Percentiles rank a stretch among this genome's conserved stretches.
Evolutionary conservation across 2,888 invertebrate species (phyloP).

Genomic region (Apocheima hispidaria): DNA sequence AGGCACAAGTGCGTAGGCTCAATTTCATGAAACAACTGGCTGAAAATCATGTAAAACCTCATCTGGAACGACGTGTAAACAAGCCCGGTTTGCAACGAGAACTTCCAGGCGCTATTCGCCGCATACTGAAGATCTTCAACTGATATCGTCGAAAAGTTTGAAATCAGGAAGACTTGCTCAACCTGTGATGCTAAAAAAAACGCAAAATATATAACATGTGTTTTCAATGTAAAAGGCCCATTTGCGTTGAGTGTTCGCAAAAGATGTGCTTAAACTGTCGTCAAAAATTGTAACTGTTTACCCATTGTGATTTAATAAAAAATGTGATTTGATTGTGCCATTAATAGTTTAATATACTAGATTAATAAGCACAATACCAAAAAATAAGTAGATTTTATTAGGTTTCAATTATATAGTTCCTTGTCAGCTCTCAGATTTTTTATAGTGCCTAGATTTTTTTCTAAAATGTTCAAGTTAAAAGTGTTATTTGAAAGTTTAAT

Average conservation of each 20-base stretch:
- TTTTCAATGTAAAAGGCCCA: constrained; percentile 32
- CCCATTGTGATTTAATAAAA: constrained; percentile 27
- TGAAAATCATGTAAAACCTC: constrained; percentile 23
- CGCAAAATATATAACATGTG: constrained; percentile 30
- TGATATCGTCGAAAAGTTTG: constrained; percentile 19
- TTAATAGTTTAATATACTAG: constrained; percentile 23
- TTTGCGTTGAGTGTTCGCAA: constrained; percentile 30
- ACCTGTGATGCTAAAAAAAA: constrained; percentile 19
- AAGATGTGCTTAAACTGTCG: constrained; percentile 21
- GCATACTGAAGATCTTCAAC: constrained; percentile 24
- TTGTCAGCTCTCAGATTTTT: constrained; percentile 20
- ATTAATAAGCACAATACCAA: constrained; percentile 24
- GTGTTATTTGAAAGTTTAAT: constrained; percentile 19
- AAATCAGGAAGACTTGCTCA: constrained; percentile 27
- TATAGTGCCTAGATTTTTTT: too few relatives aligned
- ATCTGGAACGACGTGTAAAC: constrained; percentile 14
- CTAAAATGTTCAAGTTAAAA: constrained; percentile 20
- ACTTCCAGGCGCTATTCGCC: constrained; percentile 24
- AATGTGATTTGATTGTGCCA: constrained; percentile 27
- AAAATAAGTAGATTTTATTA: constrained; percentile 20
- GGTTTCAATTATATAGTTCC: constrained; percentile 22
- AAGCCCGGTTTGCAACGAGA: constrained; percentile 26
- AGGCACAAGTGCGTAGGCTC: constrained; percentile 19
- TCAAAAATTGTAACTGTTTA: constrained; percentile 22
- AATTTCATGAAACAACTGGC: constrained; percentile 32